phyloP scores from a whole-genome alignment of 2,797 vertebrate species.

The Toxotes lorentzi region DNA sequence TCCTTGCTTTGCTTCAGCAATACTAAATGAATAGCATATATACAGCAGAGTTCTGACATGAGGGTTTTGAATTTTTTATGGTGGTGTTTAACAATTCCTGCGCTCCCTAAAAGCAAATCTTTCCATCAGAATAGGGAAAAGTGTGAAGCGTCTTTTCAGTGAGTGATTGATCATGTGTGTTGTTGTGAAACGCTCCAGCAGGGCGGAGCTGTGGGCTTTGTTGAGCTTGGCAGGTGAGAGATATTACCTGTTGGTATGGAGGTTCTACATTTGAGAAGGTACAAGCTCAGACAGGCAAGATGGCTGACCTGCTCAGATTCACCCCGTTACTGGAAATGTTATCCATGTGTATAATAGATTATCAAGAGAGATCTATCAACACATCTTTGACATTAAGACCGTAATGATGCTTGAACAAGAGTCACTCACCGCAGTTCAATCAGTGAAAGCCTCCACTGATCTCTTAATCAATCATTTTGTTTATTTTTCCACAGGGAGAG shows the following conservation, averaged over 20 bases:
- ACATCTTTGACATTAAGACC: slow-evolving; percentile 45
- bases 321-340: slow-evolving; percentile 40
- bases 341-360: slow-evolving; percentile 52
- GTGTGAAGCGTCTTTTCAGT: slow-evolving; percentile 66
- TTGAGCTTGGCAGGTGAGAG: slow-evolving; percentile 72
- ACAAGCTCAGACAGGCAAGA: slow-evolving; percentile 74
- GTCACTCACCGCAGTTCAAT: slow-evolving; percentile 51
- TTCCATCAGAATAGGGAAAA: slow-evolving; percentile 50
- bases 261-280: slow-evolving; percentile 57
- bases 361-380: slow-evolving; percentile 54
- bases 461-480: slow-evolving; percentile 57
- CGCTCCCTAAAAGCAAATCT: slow-evolving; percentile 63
- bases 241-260: slow-evolving; percentile 75
- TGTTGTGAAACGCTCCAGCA: slow-evolving; percentile 73
- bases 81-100: slow-evolving; percentile 42
- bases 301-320: slow-evolving; percentile 43
- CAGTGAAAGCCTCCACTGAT: slow-evolving; percentile 49
- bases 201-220: slow-evolving; percentile 60
- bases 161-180: slow-evolving; percentile 71
- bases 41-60: slow-evolving; percentile 22
- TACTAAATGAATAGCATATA: slow-evolving; percentile 10
- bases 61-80: slow-evolving; percentile 51
- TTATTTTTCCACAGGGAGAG: slow-evolving; percentile 47
- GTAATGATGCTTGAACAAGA: slow-evolving; percentile 57
- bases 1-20: neutral